These are phyloP conservation scores for Cotesia typhae DNA, from an alignment of 1,140 invertebrate species.

Conservation along the genomic window DNA sequence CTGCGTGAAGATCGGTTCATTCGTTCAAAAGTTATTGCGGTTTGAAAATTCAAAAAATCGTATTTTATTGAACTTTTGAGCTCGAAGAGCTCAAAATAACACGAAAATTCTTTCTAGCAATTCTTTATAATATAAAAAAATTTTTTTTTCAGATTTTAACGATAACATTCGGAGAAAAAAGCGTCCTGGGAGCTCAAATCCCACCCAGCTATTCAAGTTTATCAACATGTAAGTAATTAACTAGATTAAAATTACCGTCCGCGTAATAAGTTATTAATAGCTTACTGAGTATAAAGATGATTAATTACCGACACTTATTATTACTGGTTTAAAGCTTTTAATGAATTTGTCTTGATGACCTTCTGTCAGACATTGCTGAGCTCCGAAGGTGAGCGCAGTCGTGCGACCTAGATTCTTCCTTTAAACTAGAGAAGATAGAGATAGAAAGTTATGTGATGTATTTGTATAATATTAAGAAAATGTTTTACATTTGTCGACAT, in stretches of 20 bases:
- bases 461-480: background rate
- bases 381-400: conserved; percentile 29
- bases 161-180: conserved; percentile 4
- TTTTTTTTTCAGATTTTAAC: conserved; percentile 23
- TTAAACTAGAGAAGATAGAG: conserved; percentile 20
- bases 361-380: conserved; percentile 29
- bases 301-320: conserved; percentile 17
- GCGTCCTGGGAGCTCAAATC: conserved; percentile 26
- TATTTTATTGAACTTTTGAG: no score
- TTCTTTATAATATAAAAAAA: background rate
- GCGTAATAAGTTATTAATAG: background rate
- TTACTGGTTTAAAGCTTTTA: conserved; percentile 11
- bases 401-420: conserved; percentile 28
- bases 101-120: no score
- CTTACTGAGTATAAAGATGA: conserved; percentile 7
- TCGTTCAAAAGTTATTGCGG: no score
- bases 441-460: conserved; percentile 4
- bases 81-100: no score
- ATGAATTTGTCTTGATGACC: conserved; percentile 22
- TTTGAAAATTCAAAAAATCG: no score
- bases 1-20: no score
- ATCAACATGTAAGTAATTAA: conserved; percentile 28
- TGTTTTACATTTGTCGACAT: background rate
- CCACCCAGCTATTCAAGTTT: conserved; percentile 18
- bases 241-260: background rate